A percentile compares a stretch with the other conserved stretches of the same genome.
phyloP scores from a whole-genome alignment of 2,113 vertebrate species.

The Rhea americana region DNA sequence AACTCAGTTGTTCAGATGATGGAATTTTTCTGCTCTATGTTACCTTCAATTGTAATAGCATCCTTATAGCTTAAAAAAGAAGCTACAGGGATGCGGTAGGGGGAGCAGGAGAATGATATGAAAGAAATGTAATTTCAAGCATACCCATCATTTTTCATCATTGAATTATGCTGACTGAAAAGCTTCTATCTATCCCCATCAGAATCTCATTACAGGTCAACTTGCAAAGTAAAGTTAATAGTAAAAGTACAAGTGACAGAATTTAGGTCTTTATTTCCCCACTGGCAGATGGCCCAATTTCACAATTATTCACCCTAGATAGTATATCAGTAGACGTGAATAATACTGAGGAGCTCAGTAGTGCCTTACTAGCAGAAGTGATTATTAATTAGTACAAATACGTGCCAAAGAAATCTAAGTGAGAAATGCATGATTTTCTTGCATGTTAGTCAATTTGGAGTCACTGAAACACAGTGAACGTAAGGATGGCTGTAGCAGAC shows the following conservation, averaged over 20 bases:
- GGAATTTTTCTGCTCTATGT: neutral
- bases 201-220: slow-evolving; percentile 64
- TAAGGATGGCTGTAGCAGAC: neutral
- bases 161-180: slow-evolving; percentile 49
- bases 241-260: slow-evolving; percentile 37
- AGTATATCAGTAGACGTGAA: neutral
- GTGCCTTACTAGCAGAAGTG: neutral
- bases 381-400: neutral
- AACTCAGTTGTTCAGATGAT: neutral
- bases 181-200: slow-evolving; percentile 46
- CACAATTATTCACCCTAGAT: slow-evolving; percentile 31
- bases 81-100: neutral
- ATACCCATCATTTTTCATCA: slow-evolving; percentile 41
- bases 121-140: slow-evolving; percentile 26
- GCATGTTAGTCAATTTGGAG: neutral
- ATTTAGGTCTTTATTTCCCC: neutral
- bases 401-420: neutral
- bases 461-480: neutral
- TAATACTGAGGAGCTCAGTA: neutral
- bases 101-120: neutral
- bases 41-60: neutral
- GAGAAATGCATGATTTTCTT: neutral
- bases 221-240: slow-evolving; percentile 46
- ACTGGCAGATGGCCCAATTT: slow-evolving; percentile 32
- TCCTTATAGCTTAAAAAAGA: neutral